phyloP scores from a whole-genome alignment of 2,797 vertebrate species.

The Peromyscus aztecus region DNA sequence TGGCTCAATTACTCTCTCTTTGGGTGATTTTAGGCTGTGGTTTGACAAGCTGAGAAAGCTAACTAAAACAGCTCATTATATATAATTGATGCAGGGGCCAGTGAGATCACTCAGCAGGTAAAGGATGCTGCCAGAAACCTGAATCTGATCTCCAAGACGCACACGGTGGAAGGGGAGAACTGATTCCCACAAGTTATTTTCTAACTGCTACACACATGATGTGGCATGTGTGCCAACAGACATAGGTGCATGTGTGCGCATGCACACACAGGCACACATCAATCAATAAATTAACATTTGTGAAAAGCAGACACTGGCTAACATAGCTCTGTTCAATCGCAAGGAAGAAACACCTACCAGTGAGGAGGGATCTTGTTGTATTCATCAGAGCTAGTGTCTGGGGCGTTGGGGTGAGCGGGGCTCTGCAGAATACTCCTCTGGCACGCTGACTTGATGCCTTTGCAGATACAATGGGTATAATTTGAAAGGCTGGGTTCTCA shows the following conservation, averaged over 20 bases:
- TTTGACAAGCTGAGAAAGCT: not conserved
- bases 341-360: not conserved
- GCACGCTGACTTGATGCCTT: fast-evolving
- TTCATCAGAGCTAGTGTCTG: not conserved
- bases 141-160: not conserved
- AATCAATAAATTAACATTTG: too few relatives aligned
- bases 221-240: too few relatives aligned
- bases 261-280: not conserved
- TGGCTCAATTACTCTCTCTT: not conserved
- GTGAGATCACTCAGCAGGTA: not conserved
- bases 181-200: not conserved
- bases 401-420: not conserved
- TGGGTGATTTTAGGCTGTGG: not conserved
- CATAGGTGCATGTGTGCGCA: not conserved
- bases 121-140: not conserved
- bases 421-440: not conserved
- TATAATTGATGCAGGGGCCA: not conserved
- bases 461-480: not conserved
- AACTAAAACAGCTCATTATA: not conserved
- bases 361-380: fast-evolving
- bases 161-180: not conserved
- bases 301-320: not conserved
- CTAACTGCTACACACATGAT: not conserved
- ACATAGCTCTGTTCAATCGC: fast-evolving
- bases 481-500: not conserved